Evolutionary conservation across 2,113 vertebrate genomes (phyloP), one percentile per base, ranked within the genome.

Genomic region (Phylloscopus trochilus): DNA sequence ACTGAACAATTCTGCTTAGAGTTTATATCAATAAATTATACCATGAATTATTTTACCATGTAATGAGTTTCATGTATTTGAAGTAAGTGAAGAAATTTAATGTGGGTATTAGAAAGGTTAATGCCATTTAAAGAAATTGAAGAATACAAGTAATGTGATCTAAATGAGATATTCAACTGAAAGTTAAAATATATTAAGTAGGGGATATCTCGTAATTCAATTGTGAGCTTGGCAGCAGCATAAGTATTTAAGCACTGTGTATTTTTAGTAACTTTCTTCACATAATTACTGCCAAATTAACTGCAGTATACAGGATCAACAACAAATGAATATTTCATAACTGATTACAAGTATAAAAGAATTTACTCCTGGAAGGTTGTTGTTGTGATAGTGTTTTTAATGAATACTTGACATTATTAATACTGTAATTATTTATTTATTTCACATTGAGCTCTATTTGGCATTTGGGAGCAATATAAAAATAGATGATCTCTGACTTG

Each of bases 261-360:
- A 91, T 93, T 93, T 95, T 96, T 81, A 94, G 60, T 30, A 93
- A 90, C 82, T 95, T 95, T 88, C 67, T 95, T 76, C 35, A 37
- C 49, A 21, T 88, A 96, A 95, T 95, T 92, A 75, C 81, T 91
- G 81, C 75, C 66, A 95, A 97, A 96, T 96, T 96, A 95, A 89
- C 83, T 92, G 73, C 68, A 79, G 51, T 52, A 92, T 41, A 81
- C 78, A 92, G 43, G 62, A 96, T 89, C 68, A 93, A 93, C 93
- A 94, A 91, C 90, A 95, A 90, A 94, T 96, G 72, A 95, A 94
- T 97, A 94, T 97, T 96, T 97, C 56, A 95, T 95, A 95, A 73
- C 49, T 87, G 74, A 82, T 92, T 93, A 74, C 33, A 93, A 91
- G 59, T 62, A 92, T 92, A 91, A 85, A 95, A 94, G n/a, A 95